Percentiles rank a stretch among this genome's conserved stretches.
Evolutionary conservation across 2,113 vertebrate genomes (phyloP).

Genomic region (Nipponia nippon): DNA sequence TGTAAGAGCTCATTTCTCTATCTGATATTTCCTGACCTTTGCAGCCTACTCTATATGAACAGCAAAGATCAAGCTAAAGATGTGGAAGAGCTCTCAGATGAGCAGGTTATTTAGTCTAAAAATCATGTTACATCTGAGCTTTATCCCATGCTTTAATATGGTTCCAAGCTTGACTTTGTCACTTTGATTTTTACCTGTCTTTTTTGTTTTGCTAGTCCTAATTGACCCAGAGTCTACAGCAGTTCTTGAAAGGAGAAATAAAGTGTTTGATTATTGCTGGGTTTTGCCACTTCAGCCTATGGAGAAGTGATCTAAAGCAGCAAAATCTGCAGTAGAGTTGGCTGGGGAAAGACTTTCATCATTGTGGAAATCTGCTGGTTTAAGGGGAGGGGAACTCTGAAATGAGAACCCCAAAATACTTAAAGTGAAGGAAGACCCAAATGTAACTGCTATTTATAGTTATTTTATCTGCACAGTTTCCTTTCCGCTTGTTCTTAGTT

Average conservation of each 20-base stretch:
- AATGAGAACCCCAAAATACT: neutral
- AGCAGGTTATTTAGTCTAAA: neutral
- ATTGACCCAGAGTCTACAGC: neutral
- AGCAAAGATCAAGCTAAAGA: slow-evolving; percentile 1
- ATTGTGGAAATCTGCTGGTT: neutral
- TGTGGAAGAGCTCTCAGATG: neutral
- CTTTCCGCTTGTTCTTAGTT: neutral
- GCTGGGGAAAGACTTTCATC: neutral
- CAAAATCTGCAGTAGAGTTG: neutral
- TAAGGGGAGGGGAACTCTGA: neutral
- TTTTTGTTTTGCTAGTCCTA: neutral
- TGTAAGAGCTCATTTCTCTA: slow-evolving; percentile 1
- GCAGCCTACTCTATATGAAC: neutral
- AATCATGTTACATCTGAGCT: neutral
- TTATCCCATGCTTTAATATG: neutral
- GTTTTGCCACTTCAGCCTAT: neutral
- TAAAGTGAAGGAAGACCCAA: neutral
- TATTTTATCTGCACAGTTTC: neutral
- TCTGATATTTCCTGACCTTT: slow-evolving; percentile 38
- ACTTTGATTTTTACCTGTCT: neutral
- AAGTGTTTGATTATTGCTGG: neutral
- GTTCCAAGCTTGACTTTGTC: neutral
- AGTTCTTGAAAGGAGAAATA: neutral
- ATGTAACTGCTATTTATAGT: fast-evolving
- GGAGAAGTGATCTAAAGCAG: neutral